A percentile compares a stretch with the other conserved stretches of the same genome.
phyloP scores from a whole-genome alignment of 2,797 vertebrate genomes.

The Ptychobarbus kaznakovi region DNA sequence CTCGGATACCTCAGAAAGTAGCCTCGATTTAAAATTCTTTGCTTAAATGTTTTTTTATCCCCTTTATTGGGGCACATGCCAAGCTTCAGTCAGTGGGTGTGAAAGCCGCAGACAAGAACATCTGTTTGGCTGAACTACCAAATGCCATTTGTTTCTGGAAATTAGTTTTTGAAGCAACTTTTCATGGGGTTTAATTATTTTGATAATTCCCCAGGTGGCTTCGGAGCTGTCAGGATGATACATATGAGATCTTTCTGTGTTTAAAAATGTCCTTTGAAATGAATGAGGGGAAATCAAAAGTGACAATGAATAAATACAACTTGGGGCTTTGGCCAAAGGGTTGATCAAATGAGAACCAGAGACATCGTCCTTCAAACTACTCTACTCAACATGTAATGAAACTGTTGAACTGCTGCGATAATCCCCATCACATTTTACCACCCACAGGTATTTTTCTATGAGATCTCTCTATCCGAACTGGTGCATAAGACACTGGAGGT shows the following conservation, averaged over 20 bases:
- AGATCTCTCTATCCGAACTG: constrained; percentile 81
- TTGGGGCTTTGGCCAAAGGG: neutral
- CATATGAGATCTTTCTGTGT: neutral
- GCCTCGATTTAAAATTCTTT: neutral
- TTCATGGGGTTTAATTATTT: constrained; percentile 20
- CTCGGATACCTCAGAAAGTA: neutral
- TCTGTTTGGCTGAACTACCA: constrained; percentile 30
- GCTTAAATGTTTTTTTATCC: neutral
- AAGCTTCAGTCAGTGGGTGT: constrained; percentile 9
- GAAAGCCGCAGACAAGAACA: constrained; percentile 15
- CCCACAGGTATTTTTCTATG: constrained; percentile 86
- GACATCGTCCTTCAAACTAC: neutral
- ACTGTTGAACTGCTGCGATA: neutral
- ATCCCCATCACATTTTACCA: neutral
- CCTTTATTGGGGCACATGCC: neutral
- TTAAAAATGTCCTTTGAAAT: constrained; percentile 16
- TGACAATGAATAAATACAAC: neutral
- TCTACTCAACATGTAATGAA: neutral
- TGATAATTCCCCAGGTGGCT: constrained; percentile 1
- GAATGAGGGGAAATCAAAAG: neutral
- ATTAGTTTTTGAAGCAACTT: neutral
- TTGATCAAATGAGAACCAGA: neutral
- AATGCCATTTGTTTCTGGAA: constrained; percentile 3
- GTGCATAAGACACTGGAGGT: constrained; percentile 84
- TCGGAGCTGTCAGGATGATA: neutral